Conservation (phyloP, 2,888 invertebrate genomes). For the Oscheius sp. region DNA sequence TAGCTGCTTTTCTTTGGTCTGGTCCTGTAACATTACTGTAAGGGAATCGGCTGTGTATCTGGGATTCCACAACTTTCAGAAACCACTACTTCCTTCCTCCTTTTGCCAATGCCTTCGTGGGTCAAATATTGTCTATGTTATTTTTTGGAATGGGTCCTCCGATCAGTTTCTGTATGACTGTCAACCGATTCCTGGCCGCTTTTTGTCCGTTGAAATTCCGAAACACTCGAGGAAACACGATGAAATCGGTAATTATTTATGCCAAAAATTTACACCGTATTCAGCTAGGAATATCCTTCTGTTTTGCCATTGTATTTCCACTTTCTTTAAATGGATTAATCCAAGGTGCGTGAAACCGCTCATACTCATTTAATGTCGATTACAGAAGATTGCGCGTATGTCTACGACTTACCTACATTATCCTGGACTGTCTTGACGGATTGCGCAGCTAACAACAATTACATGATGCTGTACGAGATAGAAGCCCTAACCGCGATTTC, state of each 20-base stretch:
- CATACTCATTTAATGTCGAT: not conserved
- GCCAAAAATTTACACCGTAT: no score
- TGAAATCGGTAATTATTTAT: no score
- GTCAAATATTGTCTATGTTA: not conserved
- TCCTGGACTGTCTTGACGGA: not conserved
- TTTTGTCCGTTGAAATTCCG: slow-evolving; percentile 10
- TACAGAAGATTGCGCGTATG: not conserved
- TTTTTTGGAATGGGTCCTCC: slow-evolving; percentile 11
- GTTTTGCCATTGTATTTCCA: no score
- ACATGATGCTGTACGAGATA: not conserved
- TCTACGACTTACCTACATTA: not conserved
- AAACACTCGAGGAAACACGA: not conserved
- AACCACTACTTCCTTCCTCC: not conserved
- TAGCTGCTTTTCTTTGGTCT: slow-evolving; percentile 3
- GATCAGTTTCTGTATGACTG: slow-evolving; percentile 23
- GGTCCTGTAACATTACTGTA: slow-evolving; percentile 4
- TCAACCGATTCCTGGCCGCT: slow-evolving; percentile 13
- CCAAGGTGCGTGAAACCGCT: no score
- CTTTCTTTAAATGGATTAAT: no score
- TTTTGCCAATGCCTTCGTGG: not conserved
- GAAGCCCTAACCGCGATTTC: not conserved
- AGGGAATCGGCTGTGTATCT: not conserved
- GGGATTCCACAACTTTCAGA: not conserved
- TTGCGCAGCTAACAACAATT: not conserved
- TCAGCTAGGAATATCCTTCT: no score